A percentile compares a stretch with the other conserved stretches of the same genome.
Evolutionary conservation across 2,113 vertebrate genomes (phyloP).

Genomic region (Cranoglanis bouderius): DNA sequence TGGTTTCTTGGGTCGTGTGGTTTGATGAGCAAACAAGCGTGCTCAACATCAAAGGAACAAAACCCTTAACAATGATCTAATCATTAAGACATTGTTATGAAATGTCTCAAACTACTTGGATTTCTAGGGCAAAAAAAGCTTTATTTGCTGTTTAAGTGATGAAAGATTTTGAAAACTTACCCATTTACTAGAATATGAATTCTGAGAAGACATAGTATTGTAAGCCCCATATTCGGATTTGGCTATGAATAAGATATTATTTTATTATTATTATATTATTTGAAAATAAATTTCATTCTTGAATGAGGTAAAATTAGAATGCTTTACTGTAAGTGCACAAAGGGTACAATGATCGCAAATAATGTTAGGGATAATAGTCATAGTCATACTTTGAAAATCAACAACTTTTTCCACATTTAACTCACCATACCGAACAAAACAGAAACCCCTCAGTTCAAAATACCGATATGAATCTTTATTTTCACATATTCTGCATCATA

Average conservation of each 20-base stretch:
- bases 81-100: neutral
- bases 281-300: neutral
- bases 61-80: neutral
- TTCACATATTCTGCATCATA: no score
- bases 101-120: neutral
- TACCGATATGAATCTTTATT: neutral
- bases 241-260: neutral
- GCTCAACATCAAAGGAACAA: conserved; percentile 22
- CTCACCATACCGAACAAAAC: neutral
- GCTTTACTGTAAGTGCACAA: neutral
- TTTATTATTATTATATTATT: neutral
- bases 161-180: neutral
- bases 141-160: neutral
- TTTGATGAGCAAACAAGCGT: conserved; percentile 28
- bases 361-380: neutral
- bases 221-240: neutral
- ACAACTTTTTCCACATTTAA: neutral
- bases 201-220: neutral
- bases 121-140: neutral
- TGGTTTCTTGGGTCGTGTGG: conserved; percentile 29
- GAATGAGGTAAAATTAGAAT: neutral
- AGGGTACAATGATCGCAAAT: neutral
- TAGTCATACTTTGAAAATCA: neutral
- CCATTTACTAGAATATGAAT: neutral
- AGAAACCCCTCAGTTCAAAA: neutral